Evolutionary conservation across 2,888 invertebrate genomes (phyloP).

Genomic region (Blastobasis lacticolella): DNA sequence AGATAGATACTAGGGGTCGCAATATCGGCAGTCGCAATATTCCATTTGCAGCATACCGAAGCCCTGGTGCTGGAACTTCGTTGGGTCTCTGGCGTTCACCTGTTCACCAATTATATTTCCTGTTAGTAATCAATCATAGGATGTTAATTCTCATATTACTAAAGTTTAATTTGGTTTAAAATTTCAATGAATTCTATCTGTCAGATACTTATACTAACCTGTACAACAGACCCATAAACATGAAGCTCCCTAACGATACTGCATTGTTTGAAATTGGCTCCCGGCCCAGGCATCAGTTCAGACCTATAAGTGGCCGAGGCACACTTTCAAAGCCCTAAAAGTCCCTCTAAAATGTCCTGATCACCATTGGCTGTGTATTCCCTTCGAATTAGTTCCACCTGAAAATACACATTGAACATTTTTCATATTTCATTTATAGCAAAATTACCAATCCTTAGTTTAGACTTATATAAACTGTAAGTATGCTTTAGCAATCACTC

Average conservation of each 20-base stretch:
- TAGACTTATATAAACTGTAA: no score
- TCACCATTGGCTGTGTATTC: conserved; percentile 97
- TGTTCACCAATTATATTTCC: conserved; percentile 24
- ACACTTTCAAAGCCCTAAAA: conserved; percentile 92
- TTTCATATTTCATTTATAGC: no score
- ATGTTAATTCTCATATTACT: no score
- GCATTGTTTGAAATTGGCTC: conserved; percentile 76
- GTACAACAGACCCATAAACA: conserved; percentile 98
- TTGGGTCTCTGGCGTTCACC: conserved; percentile 89
- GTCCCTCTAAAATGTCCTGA: conserved; percentile 96
- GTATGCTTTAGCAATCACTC: no score
- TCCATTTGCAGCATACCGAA: conserved; percentile 99
- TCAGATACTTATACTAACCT: conserved; percentile 73
- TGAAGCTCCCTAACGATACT: conserved; percentile 98
- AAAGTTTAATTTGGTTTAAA: no score
- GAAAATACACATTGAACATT: conserved; percentile 12
- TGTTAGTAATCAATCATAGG: no score
- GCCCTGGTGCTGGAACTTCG: conserved; percentile 99
- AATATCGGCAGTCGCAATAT: no score
- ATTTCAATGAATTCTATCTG: no score
- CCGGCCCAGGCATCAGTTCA: conserved; percentile 68
- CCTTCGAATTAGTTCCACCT: conserved; percentile 92
- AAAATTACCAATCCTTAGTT: no score
- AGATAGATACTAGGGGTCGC: no score
- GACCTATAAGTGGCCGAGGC: conserved; percentile 83